Percentiles rank a stretch among this genome's conserved stretches.
These are phyloP conservation scores for Chrysochloris asiatica DNA, from an alignment of 2,113 vertebrate genomes.

Conservation along the genomic window DNA sequence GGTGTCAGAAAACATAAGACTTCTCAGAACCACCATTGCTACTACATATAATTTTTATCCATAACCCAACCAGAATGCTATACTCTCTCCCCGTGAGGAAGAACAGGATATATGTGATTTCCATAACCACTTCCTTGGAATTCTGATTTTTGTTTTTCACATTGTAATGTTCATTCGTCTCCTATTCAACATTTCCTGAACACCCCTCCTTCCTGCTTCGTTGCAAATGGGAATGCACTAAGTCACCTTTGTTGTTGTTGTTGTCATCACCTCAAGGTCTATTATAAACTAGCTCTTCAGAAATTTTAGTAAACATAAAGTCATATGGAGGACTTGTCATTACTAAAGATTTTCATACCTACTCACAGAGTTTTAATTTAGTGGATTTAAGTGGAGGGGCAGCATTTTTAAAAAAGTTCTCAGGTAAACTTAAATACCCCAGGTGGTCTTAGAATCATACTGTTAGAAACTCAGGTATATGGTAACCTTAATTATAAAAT, in stretches of 20 bases:
- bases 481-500: neutral
- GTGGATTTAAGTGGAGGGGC: neutral
- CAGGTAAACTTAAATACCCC: neutral
- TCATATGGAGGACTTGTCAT: neutral
- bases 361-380: neutral
- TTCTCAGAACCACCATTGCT: neutral
- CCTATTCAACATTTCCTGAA: neutral
- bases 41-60: neutral
- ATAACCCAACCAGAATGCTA: accelerated
- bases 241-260: too few relatives aligned
- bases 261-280: neutral
- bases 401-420: neutral
- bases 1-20: neutral
- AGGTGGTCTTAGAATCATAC: neutral
- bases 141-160: neutral
- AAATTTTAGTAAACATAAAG: neutral
- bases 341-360: neutral
- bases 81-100: too few relatives aligned
- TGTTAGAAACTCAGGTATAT: neutral
- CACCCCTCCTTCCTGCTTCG: neutral
- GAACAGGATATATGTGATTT: neutral
- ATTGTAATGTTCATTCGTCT: neutral
- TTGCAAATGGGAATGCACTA: neutral
- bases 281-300: neutral
- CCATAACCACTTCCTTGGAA: neutral